Evolutionary conservation across 2,888 invertebrate species (phyloP), one percentile per base, ranked within the genome.

Genomic region (Cephus sareptanus): DNA sequence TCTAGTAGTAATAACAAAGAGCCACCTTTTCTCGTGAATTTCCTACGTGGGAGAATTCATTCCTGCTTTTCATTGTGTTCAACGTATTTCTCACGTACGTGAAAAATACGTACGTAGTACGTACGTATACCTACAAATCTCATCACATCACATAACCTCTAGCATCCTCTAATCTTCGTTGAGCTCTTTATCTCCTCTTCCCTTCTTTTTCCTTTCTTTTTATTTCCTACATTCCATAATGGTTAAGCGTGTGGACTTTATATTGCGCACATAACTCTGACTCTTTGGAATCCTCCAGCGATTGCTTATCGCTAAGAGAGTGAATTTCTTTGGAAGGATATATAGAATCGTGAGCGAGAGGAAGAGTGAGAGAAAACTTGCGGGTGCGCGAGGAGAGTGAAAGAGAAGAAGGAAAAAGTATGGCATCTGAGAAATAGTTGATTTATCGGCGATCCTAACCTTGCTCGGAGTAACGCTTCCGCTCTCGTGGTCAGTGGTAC

Each of bases 201-300:
- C 11, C 76, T 75, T 76, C 76, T 33, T 77, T 76, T 56, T 76
- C 37, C 70, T 78, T 80, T 35, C 75, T 40, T 40, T 23, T 23
- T 56, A 56, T 56, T 56, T 56, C 56, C 56, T 23, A 56, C 56
- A 23, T 23, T 23, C 56, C 56, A 23, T 9, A 56, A 23, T 23
- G 23, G 9, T 9, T 56, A 56, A 56, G 15, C 56, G 23, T 1
- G 23, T 23, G 40, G 40, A 56, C 56, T 56, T 56, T 56, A 56
- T 56, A 56, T 56, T 56, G 56, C 23, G 56, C 23, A 56, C 23
- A 56, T 56, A 56, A 56, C 56, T 56, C 56, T 23, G 56, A 9
- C 56, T 56, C 56, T 23, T 15, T 23, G 56, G 56, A 23, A 56
- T 56, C 23, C 9, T 23, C 23, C 56, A 2, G 56, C 56, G 56